phyloP scores from a whole-genome alignment of 2,888 invertebrate species.

The Drosophila falleni region DNA sequence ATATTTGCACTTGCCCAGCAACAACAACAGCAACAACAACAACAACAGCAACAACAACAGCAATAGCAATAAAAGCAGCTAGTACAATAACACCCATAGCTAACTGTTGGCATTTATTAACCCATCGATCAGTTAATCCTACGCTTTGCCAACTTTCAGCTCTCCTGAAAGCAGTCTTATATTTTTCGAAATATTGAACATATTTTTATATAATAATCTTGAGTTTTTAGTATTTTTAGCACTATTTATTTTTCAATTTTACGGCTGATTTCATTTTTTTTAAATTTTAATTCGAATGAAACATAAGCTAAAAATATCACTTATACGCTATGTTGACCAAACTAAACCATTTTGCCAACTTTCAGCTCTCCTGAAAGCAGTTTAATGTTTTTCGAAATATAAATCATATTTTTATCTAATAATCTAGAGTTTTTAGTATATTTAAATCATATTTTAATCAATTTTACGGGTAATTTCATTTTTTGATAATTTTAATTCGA shows the following conservation, averaged over 20 bases:
- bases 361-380: neutral
- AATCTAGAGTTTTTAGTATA: neutral
- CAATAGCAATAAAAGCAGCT: slow-evolving; percentile 8
- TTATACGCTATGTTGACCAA: neutral
- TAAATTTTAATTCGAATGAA: no score
- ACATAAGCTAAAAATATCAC: neutral
- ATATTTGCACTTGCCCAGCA: slow-evolving; percentile 25
- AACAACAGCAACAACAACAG: slow-evolving; percentile 15
- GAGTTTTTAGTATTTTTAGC: neutral
- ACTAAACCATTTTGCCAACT: neutral
- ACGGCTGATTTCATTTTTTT: no score
- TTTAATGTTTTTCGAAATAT: no score
- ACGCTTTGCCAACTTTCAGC: slow-evolving; percentile 12
- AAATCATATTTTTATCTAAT: neutral
- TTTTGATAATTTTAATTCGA: neutral
- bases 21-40: slow-evolving; percentile 16
- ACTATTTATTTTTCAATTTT: neutral
- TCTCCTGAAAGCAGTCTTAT: neutral
- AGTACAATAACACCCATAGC: slow-evolving; percentile 4
- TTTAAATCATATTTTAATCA: neutral
- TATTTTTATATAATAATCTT: neutral
- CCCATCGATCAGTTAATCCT: slow-evolving; percentile 15
- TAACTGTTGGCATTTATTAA: slow-evolving; percentile 21
- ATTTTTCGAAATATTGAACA: no score
- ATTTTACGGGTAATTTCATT: neutral